Percentiles rank a stretch among this genome's conserved stretches.
Conservation (phyloP, 2,888 invertebrate genomes). For the Meta bourneti region DNA sequence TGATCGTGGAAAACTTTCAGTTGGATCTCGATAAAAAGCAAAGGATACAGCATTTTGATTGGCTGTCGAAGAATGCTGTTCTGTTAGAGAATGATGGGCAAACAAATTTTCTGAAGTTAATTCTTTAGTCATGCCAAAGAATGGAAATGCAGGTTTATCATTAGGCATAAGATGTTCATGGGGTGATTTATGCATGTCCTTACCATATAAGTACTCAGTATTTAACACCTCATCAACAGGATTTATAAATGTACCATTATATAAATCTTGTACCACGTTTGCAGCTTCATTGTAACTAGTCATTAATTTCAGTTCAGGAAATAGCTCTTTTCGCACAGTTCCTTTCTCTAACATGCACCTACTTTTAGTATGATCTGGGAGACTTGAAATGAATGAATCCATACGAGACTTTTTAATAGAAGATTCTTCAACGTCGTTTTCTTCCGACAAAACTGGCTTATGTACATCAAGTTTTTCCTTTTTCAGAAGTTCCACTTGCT, state of each 20-base stretch:
- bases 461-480: not conserved
- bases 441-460: not conserved
- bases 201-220: no score
- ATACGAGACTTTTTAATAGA: not conserved
- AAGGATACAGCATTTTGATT: no score
- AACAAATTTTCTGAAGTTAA: not conserved
- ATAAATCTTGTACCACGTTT: constrained; percentile 50
- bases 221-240: not conserved
- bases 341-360: not conserved
- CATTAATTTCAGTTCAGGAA: not conserved
- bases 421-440: not conserved
- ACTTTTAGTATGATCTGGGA: not conserved
- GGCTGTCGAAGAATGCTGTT: not conserved
- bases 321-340: constrained; percentile 1
- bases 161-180: not conserved
- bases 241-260: constrained; percentile 30
- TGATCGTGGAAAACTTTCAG: no score
- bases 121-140: not conserved
- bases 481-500: constrained; percentile 29
- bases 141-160: not conserved
- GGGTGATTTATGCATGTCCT: not conserved
- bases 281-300: constrained; percentile 31
- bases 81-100: not conserved
- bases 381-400: not conserved
- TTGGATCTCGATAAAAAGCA: no score